Conservation (phyloP, 2,888 invertebrate genomes). For the Leptopilina myrica region DNA sequence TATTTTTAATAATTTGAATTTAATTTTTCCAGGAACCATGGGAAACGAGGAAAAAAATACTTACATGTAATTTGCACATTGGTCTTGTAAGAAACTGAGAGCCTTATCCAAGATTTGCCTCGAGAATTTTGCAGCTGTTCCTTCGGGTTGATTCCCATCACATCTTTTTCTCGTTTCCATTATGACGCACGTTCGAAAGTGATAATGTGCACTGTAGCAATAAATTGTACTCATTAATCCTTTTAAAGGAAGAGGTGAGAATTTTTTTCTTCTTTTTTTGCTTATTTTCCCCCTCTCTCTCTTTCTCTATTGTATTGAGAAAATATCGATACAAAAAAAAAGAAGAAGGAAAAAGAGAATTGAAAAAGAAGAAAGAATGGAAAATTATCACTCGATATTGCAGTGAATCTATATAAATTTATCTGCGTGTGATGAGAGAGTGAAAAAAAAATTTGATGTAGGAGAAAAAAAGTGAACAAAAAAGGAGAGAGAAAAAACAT, state of each 20-base stretch:
- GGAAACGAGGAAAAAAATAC: conserved; percentile 56
- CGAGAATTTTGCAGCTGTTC: conserved; percentile 79
- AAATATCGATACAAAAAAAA: background rate
- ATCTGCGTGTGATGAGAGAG: background rate
- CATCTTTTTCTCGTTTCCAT: conserved; percentile 78
- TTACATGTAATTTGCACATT: conserved; percentile 81
- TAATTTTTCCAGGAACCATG: background rate
- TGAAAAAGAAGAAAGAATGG: too few relatives aligned
- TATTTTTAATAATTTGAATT: too few relatives aligned
- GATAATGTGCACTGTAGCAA: conserved; percentile 78
- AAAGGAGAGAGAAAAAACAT: background rate
- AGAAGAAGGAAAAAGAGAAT: too few relatives aligned
- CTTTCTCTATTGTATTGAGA: background rate
- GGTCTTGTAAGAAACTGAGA: conserved; percentile 80
- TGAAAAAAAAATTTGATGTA: too few relatives aligned
- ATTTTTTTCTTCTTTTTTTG: too few relatives aligned
- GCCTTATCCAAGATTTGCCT: conserved; percentile 80
- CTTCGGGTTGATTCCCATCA: conserved; percentile 76
- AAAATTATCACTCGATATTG: conserved; percentile 12
- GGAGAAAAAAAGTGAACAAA: too few relatives aligned
- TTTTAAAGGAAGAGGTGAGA: background rate
- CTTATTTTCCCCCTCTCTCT: too few relatives aligned
- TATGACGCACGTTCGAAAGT: conserved; percentile 80
- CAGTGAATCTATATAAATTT: too few relatives aligned
- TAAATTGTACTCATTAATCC: conserved; percentile 18